Evolutionary conservation across 2,113 vertebrate genomes (phyloP), one percentile per base, ranked within the genome.

Genomic region (Syngnathus floridae): DNA sequence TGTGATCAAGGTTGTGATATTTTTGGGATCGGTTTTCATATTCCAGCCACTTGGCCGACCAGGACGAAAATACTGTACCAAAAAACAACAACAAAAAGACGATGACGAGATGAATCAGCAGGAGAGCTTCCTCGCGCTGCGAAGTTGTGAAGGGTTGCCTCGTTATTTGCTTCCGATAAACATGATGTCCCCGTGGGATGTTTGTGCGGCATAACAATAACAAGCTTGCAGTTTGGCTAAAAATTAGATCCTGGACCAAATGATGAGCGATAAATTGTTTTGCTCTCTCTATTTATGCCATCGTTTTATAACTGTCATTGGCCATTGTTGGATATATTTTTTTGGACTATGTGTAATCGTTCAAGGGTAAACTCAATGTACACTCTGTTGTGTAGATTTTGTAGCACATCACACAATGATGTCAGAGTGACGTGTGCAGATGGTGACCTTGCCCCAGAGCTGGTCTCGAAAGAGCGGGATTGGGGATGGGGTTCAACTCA

Each of bases 71-170:
- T 71, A 81, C 69, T 56, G 54, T 77, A 3, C 1, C 26, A 26
- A 78, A 77, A 87, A 84, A 86, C 83, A 85, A 66, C 77, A 77
- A 86, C 86, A 84, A 86, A 70, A 79, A 78, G 62, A 72, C 70
- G 62, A 77, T 85, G 84, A 85, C 46, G 71, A 69, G 61, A n/a
- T 75, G 64, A 82, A 66, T 69, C 82, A 83, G 77, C 74, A 58
- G 80, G 81, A 79, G 22, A 64, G 74, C 78, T 82, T 81, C 80
- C 75, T 74, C 64, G 77, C 80, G 82, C 16, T 67, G 58, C 43
- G 46, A 78, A 85, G 80, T 77, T 81, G 67, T 11, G 48, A 67
- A 82, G 81, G 57, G 35, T 55, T 63, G 4, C 60, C 4, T 7
- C 21, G 22, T n/a, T 51, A 37, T 12, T 35, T 31, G 19, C 21